Conservation (phyloP, 1,140 invertebrate genomes). For the Chironomus tepperi region DNA sequence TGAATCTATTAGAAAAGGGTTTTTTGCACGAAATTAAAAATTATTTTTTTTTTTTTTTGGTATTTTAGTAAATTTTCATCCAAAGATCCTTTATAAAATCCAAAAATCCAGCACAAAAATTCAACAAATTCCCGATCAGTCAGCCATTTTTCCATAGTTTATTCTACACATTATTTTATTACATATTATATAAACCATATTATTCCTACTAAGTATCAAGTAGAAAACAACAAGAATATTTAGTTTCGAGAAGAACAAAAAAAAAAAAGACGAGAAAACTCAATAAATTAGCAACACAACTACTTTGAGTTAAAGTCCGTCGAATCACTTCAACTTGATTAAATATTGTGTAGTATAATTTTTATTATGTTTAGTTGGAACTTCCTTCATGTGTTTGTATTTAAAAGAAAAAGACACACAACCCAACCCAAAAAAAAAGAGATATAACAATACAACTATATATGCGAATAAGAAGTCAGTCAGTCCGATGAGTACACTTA, state of each 20-base stretch:
- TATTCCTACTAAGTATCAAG: too few relatives aligned
- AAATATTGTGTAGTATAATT: slow-evolving; percentile 21
- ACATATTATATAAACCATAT: too few relatives aligned
- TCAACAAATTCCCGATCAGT: not conserved
- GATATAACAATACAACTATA: not conserved
- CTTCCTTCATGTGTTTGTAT: not conserved
- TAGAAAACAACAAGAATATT: not conserved
- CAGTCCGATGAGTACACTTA: not conserved
- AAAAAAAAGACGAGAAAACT: not conserved
- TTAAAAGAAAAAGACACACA: not conserved
- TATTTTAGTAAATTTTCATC: too few relatives aligned
- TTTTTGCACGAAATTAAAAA: too few relatives aligned
- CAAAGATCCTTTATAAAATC: too few relatives aligned
- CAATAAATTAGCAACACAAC: slow-evolving; percentile 17
- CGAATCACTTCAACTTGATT: slow-evolving; percentile 22
- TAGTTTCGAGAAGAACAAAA: not conserved
- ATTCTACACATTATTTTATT: too few relatives aligned
- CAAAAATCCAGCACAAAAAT: too few relatives aligned
- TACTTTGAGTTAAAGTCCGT: not conserved
- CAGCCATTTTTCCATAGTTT: not conserved
- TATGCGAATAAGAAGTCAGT: not conserved
- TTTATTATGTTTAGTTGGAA: slow-evolving; percentile 22
- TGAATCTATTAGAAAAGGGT: too few relatives aligned
- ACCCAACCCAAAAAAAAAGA: not conserved
- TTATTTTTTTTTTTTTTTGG: too few relatives aligned